Base-by-base conservation (phyloP, 2,113 vertebrate species). In the Cryptotis parvus region DNA sequence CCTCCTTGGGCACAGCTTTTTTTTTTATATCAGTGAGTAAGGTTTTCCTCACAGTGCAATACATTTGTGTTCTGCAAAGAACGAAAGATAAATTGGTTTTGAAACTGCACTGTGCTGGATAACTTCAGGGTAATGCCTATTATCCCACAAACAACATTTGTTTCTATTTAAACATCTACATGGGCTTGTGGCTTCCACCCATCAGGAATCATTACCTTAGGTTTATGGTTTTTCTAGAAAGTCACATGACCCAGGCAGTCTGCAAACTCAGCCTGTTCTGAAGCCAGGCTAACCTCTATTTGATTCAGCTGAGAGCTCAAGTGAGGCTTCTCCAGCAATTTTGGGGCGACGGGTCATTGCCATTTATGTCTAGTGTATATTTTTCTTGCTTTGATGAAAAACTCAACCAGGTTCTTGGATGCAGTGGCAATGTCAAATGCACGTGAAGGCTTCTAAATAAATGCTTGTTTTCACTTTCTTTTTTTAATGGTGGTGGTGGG, bases 1-100 rank as follows among this genome's bases (percentile, higher is more conserved):
- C 86, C 55, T 70, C 61, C 85, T 63, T 33, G 70, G 88, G 92
- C 75, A 92, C 63, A 85, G 90, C 92, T 95, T 84, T 83, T 55
- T 87, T 58, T 58, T 81, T 70, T 20, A 90, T n/a, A 29, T 31
- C 89, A 82, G 79, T 27, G 91, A 96, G 89, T 66, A 63, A 49
- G 49, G 94, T 75, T 95, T 78, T 79, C 70, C 80, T 90, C 69
- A 14, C 49, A 93, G 82, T 84, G 33, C 69, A 76, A 72, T 78
- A 65, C 26, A 35, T 84, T 45, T 79, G 52, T 49, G 39, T 65
- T 63, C 18, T 52, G 84, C 3, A 31, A 89, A 87, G 70, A n/a
- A 49, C 6, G 45, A 70, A 63, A 82, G 75, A 91, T 29, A 74
- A 80, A 87, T 55, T 85, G 89, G 68, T 82, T 94, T 89, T 63